These are phyloP conservation scores for Cranoglanis bouderius DNA, from an alignment of 2,113 vertebrate species.

Conservation along the genomic window DNA sequence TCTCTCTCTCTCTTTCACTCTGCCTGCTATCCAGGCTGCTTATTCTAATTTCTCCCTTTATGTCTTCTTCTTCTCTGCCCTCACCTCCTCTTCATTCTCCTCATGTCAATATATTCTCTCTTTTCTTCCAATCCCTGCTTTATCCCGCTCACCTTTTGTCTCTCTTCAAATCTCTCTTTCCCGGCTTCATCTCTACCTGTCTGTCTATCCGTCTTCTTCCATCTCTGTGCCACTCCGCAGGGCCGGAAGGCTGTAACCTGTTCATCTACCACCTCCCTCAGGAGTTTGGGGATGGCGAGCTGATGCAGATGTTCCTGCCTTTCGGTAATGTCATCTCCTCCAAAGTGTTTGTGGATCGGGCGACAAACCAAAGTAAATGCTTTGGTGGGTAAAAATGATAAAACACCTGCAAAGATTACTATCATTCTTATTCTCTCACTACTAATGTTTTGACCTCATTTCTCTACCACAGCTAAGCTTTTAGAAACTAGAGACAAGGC, in stretches of 20 bases:
- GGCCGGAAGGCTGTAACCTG: conserved; percentile 99
- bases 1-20: conserved; percentile 11
- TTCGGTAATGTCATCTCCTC: conserved; percentile 99
- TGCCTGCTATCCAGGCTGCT: conserved; percentile 26
- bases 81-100: conserved; percentile 10
- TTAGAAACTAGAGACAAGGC: conserved; percentile 30
- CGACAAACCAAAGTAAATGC: conserved; percentile 99
- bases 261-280: conserved; percentile 99
- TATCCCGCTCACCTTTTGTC: conserved; percentile 18
- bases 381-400: conserved; percentile 99
- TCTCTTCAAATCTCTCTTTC: conserved; percentile 23
- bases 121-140: not conserved
- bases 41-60: conserved; percentile 25
- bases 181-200: conserved; percentile 47
- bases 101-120: conserved; percentile 11
- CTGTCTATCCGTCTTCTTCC: conserved; percentile 32
- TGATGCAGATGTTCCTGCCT: conserved; percentile 99
- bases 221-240: conserved; percentile 68
- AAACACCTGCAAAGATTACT: conserved; percentile 92
- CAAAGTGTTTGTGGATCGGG: conserved; percentile 99
- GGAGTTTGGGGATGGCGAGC: conserved; percentile 99
- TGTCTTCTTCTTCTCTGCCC: conserved; percentile 30
- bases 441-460: conserved; percentile 74
- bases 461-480: conserved; percentile 56
- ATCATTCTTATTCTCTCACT: conserved; percentile 84